A percentile compares a stretch with the other conserved stretches of the same genome.
Evolutionary conservation across 2,113 vertebrate genomes (phyloP).

Genomic region (Apteryx mantelli): DNA sequence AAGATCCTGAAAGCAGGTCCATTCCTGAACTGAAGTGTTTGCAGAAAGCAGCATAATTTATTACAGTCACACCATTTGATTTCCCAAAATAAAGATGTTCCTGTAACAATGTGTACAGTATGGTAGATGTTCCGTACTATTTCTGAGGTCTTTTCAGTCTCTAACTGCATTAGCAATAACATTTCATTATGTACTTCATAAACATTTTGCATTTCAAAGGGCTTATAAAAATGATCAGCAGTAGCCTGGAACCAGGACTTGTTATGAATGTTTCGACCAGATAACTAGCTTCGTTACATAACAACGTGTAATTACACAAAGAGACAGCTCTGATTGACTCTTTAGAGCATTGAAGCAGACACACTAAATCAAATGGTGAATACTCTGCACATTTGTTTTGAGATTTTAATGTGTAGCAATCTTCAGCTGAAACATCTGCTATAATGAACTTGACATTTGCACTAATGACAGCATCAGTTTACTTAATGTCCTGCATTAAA

Average conservation of each 20-base stretch:
- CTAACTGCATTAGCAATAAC: background rate
- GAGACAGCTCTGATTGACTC: background rate
- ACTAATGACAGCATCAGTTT: slow-evolving; percentile 69
- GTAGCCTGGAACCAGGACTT: background rate
- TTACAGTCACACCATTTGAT: background rate
- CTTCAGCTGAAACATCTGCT: slow-evolving; percentile 70
- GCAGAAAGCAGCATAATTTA: background rate
- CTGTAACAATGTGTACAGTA: background rate
- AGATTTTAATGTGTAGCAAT: slow-evolving; percentile 63
- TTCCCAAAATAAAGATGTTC: background rate
- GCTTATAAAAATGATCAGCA: background rate
- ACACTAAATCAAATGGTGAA: slow-evolving; percentile 47
- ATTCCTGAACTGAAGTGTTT: background rate
- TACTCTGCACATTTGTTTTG: slow-evolving; percentile 38
- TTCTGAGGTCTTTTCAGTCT: background rate
- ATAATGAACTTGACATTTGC: slow-evolving; percentile 77
- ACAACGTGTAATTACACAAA: background rate
- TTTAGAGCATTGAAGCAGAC: background rate
- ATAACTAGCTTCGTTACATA: background rate
- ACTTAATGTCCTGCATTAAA: slow-evolving; percentile 75
- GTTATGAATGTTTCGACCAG: background rate
- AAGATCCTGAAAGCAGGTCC: background rate
- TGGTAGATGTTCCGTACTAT: background rate
- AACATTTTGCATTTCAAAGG: background rate
- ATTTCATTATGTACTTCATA: background rate